Evolutionary conservation across 2,113 vertebrate species (phyloP), one percentile per base, ranked within the genome.

Genomic region (Lipotes vexillifer): DNA sequence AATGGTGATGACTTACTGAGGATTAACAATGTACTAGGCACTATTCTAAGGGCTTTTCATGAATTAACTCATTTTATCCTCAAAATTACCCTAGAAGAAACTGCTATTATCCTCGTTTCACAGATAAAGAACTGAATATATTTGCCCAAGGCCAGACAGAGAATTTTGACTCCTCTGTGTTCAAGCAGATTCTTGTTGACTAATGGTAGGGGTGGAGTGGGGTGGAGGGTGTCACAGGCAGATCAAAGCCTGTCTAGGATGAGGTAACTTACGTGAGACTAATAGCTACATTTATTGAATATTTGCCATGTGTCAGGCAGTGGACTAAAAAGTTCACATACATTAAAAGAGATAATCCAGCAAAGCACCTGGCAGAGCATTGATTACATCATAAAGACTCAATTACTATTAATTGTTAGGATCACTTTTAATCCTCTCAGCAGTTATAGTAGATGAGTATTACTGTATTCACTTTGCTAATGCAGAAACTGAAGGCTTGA

Each of bases 61-160:
- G 33, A 86, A 93, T 63, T 83, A 91, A 89, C 17, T 93, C 57
- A 68, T 72, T 94, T 20, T 72, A 38, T 86, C 41, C 29, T 93
- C n/a, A 52, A 46, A 85, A 88, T 88, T 66, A 84, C 31, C 31
- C 29, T 90, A 55, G 59, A 63, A 95, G 69, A 20, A 68, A 68
- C 57, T 36, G 38, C 8, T 80, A 55, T 59, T 92, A 71, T 74
- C 27, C 20, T 93, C 13, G 31, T 63, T 93, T 90, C 71, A 95
- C 23, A 74, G 49, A 86, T 69, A 66, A 88, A 31, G 49, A 41
- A 72, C 29, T 38, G 69, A n/a, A 88, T 69, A 61, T 74, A 61
- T 66, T 78, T 88, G 38, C 21, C 57, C 29, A 61, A 41, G 8
- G 12, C 46, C 72, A 84, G 52, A 20, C 1, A 83, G 55, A 20